phyloP scores from a whole-genome alignment of 2,888 invertebrate species.

The Tinea pellionella region DNA sequence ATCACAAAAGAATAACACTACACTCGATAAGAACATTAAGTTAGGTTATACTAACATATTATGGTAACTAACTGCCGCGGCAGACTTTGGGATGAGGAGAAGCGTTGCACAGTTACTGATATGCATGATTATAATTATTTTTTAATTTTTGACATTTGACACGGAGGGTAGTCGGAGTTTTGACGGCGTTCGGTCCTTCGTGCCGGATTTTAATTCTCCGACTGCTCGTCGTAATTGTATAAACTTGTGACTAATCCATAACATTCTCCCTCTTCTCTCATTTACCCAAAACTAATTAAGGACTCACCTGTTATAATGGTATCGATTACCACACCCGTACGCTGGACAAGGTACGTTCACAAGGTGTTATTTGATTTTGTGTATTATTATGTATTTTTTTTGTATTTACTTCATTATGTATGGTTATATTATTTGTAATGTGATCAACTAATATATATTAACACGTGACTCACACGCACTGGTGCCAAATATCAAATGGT shows the following conservation, averaged over 20 bases:
- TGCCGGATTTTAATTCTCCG: conserved; percentile 18
- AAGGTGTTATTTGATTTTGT: conserved; percentile 59
- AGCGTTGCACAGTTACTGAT: conserved; percentile 37
- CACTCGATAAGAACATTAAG: conserved; percentile 65
- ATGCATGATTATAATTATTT: conserved; percentile 41
- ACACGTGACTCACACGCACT: conserved; percentile 31
- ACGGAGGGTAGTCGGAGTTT: conserved; percentile 3
- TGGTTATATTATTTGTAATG: conserved; percentile 36
- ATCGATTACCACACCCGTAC: conserved; percentile 62
- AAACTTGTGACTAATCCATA: conserved; percentile 62
- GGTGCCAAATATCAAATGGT: conserved; percentile 39
- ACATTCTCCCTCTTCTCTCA: conserved; percentile 68
- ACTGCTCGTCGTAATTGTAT: neutral
- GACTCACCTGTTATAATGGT: conserved; percentile 67
- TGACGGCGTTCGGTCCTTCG: conserved; percentile 17
- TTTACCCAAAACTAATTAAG: conserved; percentile 67
- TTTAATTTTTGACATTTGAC: neutral
- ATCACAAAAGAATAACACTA: conserved; percentile 68
- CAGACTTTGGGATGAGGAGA: conserved; percentile 18
- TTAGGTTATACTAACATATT: conserved; percentile 58
- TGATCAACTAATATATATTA: conserved; percentile 41
- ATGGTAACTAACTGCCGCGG: conserved; percentile 24
- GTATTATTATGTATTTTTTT: conserved; percentile 29
- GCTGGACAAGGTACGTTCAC: conserved; percentile 63
- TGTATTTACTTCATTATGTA: conserved; percentile 42